Conservation (phyloP, 1,140 invertebrate genomes). For the Holcopasites calliopsidis region DNA sequence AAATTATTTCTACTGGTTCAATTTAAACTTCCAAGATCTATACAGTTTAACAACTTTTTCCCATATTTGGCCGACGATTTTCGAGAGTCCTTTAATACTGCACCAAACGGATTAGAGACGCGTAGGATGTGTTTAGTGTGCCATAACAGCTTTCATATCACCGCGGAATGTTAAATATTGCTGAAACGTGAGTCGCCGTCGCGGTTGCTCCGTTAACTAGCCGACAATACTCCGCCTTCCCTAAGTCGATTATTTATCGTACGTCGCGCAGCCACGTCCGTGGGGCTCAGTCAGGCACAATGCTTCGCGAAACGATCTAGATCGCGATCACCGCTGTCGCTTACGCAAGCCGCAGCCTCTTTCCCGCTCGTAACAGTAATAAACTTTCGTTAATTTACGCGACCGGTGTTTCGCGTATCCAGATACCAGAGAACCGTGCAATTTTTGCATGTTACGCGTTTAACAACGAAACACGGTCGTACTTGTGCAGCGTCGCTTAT, state of each 20-base stretch:
- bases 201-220: constrained; percentile 37
- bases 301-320: constrained; percentile 18
- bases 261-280: neutral
- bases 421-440: neutral
- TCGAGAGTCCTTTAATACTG: neutral
- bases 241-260: constrained; percentile 57
- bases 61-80: neutral
- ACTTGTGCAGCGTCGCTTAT: neutral
- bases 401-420: neutral
- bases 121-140: constrained; percentile 53
- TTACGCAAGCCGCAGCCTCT: no score
- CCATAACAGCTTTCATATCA: constrained; percentile 52
- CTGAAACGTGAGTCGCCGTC: constrained; percentile 63
- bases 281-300: neutral
- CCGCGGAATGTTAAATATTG: constrained; percentile 67
- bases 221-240: constrained; percentile 45
- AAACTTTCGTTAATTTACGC: constrained; percentile 23
- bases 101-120: neutral
- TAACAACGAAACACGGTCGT: neutral
- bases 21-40: no score
- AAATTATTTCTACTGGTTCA: no score
- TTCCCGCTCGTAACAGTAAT: neutral
- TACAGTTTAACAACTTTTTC: no score
- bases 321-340: neutral
- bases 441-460: neutral